These are phyloP conservation scores for Silurus meridionalis DNA, from an alignment of 2,113 vertebrate species.

Conservation along the genomic window DNA sequence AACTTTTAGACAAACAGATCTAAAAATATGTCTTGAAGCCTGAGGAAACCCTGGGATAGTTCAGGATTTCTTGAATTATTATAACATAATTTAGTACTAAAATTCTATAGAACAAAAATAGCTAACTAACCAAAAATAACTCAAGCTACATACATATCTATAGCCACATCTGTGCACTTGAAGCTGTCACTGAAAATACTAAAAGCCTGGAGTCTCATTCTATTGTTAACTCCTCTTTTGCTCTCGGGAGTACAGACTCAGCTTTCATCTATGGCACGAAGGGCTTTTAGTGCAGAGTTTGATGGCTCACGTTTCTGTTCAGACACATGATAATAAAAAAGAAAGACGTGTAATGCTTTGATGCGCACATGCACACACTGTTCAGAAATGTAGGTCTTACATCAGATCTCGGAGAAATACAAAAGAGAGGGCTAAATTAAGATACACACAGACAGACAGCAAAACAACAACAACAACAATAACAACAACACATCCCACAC, in stretches of 20 bases:
- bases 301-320: conserved; percentile 25
- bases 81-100: neutral
- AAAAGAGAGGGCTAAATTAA: conserved; percentile 16
- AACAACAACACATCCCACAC: conserved; percentile 4
- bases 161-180: neutral
- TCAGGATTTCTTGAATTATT: neutral
- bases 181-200: neutral
- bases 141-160: neutral
- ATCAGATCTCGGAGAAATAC: conserved; percentile 11
- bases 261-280: conserved; percentile 35
- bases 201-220: neutral
- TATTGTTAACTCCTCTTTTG: neutral
- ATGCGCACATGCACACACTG: neutral
- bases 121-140: neutral
- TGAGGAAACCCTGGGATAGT: neutral
- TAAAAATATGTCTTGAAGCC: neutral
- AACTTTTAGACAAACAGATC: neutral
- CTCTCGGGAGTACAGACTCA: conserved; percentile 9
- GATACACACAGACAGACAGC: conserved; percentile 7
- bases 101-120: neutral
- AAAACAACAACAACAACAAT: neutral
- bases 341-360: neutral
- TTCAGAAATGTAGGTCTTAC: conserved; percentile 35
- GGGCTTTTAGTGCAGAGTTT: conserved; percentile 27
- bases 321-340: conserved; percentile 18